phyloP scores from a whole-genome alignment of 1,140 invertebrate species.

The Epicauta chinensis region DNA sequence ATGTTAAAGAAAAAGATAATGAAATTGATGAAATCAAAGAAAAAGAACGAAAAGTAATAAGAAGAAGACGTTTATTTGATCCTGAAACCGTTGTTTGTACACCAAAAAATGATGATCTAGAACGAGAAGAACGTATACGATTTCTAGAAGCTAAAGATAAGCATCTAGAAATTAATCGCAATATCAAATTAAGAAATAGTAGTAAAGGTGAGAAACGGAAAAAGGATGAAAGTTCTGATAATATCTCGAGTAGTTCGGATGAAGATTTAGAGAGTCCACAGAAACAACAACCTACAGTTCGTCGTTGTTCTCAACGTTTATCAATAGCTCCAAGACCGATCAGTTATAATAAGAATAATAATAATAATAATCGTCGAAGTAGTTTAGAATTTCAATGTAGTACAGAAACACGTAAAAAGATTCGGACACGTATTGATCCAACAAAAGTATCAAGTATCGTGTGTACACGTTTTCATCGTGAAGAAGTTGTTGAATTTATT shows the following conservation, averaged over 20 bases:
- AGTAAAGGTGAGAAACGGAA: too few species aligned
- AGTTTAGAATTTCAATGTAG: constrained; percentile 30
- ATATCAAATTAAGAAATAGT: too few species aligned
- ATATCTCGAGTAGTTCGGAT: not conserved
- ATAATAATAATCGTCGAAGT: constrained; percentile 21
- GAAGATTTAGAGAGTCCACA: not conserved
- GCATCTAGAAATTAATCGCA: too few species aligned
- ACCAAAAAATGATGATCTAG: not conserved
- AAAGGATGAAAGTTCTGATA: too few species aligned
- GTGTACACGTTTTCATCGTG: constrained; percentile 35
- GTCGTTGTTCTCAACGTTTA: constrained; percentile 8
- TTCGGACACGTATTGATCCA: constrained; percentile 11
- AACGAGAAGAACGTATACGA: not conserved
- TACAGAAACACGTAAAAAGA: not conserved
- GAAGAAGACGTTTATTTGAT: too few species aligned
- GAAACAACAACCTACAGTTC: constrained; percentile 1
- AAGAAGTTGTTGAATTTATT: constrained; percentile 28
- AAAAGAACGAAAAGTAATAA: too few species aligned
- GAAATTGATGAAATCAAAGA: not conserved
- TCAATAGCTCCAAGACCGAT: not conserved
- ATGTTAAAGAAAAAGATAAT: too few species aligned
- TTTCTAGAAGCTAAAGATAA: not conserved
- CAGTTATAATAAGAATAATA: not conserved
- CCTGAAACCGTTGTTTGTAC: not conserved
- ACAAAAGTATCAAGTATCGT: constrained; percentile 31